Evolutionary conservation across 2,888 invertebrate genomes (phyloP).

Genomic region (Cryptus viduatorius): DNA sequence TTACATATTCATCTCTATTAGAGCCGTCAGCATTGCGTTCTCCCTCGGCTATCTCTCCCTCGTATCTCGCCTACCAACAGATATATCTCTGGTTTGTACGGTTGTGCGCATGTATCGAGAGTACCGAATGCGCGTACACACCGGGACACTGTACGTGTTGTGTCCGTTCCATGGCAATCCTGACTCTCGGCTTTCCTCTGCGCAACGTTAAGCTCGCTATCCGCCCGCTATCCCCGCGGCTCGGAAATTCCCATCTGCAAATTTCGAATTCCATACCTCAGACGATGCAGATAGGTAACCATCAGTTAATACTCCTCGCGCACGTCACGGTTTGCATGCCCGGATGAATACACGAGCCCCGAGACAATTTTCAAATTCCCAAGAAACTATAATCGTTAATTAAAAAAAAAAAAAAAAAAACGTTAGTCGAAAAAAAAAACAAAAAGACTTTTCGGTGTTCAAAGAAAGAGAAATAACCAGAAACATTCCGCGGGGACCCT

Average conservation of each 20-base stretch:
- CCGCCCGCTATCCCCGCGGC: conserved; percentile 18
- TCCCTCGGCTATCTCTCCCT: conserved; percentile 40
- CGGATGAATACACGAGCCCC: neutral
- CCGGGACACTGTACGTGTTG: neutral
- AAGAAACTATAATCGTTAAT: neutral
- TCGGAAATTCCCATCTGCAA: conserved; percentile 42
- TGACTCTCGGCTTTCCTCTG: conserved; percentile 29
- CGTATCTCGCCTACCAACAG: conserved; percentile 24
- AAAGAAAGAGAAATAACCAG: neutral
- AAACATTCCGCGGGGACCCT: conserved; percentile 25
- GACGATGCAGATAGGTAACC: conserved; percentile 9
- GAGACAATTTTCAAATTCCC: neutral
- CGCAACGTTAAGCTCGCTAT: conserved; percentile 32
- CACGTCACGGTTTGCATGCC: conserved; percentile 5
- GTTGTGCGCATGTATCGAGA: conserved; percentile 15
- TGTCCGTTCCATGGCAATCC: conserved; percentile 45
- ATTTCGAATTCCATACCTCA: conserved; percentile 43
- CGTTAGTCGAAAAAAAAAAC: neutral
- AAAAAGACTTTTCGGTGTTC: neutral
- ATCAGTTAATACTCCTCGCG: too few species aligned
- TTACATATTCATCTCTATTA: conserved; percentile 76
- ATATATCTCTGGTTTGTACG: conserved; percentile 11
- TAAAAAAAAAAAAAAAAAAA: neutral
- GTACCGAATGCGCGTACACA: conserved; percentile 45
- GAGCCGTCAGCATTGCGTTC: conserved; percentile 62